Percentiles rank a stretch among this genome's conserved stretches.
These are phyloP conservation scores for Hypena proboscidalis DNA, from an alignment of 2,888 invertebrate species.

Conservation along the genomic window DNA sequence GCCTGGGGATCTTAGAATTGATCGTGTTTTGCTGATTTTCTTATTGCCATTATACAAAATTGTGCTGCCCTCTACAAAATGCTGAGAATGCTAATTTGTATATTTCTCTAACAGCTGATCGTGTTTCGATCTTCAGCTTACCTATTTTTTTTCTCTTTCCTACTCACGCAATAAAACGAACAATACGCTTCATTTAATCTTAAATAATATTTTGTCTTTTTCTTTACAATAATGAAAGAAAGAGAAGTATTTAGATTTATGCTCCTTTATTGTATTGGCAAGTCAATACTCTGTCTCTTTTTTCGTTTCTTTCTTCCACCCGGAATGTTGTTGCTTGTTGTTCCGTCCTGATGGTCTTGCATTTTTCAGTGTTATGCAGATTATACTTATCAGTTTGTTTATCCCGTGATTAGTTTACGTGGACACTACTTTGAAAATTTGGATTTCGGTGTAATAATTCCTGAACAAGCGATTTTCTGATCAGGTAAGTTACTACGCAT, in stretches of 20 bases:
- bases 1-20: no score
- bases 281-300: slow-evolving; percentile 37
- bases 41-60: no score
- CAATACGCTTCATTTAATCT: background rate
- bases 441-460: slow-evolving; percentile 57
- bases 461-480: slow-evolving; percentile 38
- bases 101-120: slow-evolving; percentile 64
- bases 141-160: slow-evolving; percentile 40
- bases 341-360: slow-evolving; percentile 65
- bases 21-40: no score
- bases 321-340: slow-evolving; percentile 71
- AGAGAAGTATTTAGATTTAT: slow-evolving; percentile 25
- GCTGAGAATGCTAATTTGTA: no score
- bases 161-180: slow-evolving; percentile 25
- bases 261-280: slow-evolving; percentile 19
- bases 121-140: slow-evolving; percentile 47
- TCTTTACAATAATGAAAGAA: slow-evolving; percentile 6
- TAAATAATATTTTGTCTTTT: slow-evolving; percentile 24
- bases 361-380: slow-evolving; percentile 67
- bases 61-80: no score
- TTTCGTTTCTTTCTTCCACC: slow-evolving; percentile 41
- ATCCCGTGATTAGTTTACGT: slow-evolving; percentile 59
- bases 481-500: slow-evolving; percentile 77
- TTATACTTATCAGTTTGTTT: slow-evolving; percentile 57
- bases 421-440: slow-evolving; percentile 50